A percentile compares a stretch with the other conserved stretches of the same genome.
phyloP scores from a whole-genome alignment of 1,140 invertebrate species.

The Ectropis grisescens region DNA sequence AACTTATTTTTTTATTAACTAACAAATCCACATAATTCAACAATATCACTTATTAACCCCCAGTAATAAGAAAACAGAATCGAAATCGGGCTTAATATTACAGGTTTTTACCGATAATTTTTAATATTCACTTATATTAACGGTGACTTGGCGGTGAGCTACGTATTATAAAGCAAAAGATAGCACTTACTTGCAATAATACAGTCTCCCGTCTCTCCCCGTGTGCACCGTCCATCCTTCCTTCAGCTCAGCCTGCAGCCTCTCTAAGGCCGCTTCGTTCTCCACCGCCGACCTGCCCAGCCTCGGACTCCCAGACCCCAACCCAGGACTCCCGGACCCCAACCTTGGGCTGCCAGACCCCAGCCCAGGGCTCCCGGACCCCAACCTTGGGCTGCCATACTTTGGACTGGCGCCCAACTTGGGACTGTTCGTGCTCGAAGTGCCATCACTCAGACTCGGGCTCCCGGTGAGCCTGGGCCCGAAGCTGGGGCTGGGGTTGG shows the following conservation, averaged over 20 bases:
- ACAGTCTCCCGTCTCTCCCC: conserved; percentile 80
- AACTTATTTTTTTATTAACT: no score
- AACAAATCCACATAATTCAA: no score
- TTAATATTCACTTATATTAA: no score
- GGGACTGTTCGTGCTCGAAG: conserved; percentile 34
- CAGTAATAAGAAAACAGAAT: no score
- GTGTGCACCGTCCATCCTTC: conserved; percentile 80
- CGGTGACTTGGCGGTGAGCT: no score
- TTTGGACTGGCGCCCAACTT: conserved; percentile 34
- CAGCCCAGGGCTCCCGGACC: conserved; percentile 33
- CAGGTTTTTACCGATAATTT: no score
- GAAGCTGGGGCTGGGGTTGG: conserved; percentile 38
- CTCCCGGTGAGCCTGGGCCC: conserved; percentile 53
- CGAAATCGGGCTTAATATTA: no score
- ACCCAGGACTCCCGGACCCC: conserved; percentile 35
- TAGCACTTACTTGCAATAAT: conserved; percentile 84
- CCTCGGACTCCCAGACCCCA: conserved; percentile 36
- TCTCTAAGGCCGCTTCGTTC: conserved; percentile 61
- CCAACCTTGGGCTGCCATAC: conserved; percentile 34
- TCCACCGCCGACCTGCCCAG: conserved; percentile 29
- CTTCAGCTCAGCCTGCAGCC: conserved; percentile 68
- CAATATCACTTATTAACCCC: no score
- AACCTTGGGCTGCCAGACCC: conserved; percentile 20
- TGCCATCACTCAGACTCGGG: conserved; percentile 35
- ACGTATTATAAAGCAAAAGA: no score